A percentile compares a stretch with the other conserved stretches of the same genome.
Conservation (phyloP, 2,113 vertebrate species). For the Microcebus murinus region DNA sequence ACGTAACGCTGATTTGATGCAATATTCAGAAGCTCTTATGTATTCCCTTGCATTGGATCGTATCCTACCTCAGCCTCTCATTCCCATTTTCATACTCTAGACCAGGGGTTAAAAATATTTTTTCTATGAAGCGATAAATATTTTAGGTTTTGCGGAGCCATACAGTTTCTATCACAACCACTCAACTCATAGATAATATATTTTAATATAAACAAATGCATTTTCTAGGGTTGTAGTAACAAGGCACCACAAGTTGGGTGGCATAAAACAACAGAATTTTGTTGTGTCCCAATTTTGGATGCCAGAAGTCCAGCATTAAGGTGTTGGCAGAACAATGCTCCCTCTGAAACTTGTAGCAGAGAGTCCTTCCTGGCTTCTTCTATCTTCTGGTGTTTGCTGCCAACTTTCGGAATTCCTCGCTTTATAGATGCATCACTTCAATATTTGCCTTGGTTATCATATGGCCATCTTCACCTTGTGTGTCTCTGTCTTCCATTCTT, state of each 20-base stretch:
- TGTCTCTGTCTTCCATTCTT: background rate
- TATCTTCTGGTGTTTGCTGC: background rate
- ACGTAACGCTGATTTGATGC: background rate
- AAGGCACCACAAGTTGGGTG: background rate
- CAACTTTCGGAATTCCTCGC: background rate
- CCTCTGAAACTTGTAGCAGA: background rate
- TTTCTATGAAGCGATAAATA: background rate
- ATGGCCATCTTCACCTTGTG: background rate
- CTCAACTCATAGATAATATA: background rate
- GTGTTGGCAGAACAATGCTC: background rate
- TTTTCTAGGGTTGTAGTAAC: background rate
- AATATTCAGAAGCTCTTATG: background rate
- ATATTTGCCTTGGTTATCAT: background rate
- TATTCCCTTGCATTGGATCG: background rate
- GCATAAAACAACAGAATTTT: background rate
- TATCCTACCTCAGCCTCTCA: background rate
- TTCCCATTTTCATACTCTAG: background rate
- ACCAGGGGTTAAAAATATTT: background rate
- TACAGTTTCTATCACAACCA: background rate
- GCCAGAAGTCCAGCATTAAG: background rate
- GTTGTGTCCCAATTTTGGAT: background rate
- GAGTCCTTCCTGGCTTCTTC: background rate
- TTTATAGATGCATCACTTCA: background rate
- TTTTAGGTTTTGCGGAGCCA: background rate
- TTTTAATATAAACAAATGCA: background rate